Evolutionary conservation across 2,797 vertebrate genomes (phyloP), one percentile per base, ranked within the genome.

Genomic region (Synaphobranchus kaupii): DNA sequence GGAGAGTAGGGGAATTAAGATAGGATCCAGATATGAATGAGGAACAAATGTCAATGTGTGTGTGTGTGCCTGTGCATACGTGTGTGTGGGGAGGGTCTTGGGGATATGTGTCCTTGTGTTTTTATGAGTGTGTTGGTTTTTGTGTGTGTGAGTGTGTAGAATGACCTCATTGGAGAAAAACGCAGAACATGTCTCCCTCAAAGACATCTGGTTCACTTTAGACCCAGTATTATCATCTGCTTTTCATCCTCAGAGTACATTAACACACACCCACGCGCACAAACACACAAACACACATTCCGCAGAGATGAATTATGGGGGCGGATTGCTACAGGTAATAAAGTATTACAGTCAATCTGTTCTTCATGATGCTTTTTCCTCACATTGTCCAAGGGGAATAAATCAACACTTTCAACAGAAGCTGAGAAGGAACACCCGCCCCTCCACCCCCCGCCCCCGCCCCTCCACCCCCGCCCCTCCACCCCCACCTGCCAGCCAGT

Each of bases 141-240:
- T 48, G 76, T 15, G 39, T 80, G 44, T 3, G 44, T 80, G 44
- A 22, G 20, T 80, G 76, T 80, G 76, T 22, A n/a, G 44, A 80
- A 80, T 80, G 76, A 80, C 20, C 76, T 80, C 76, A 80, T 3
- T 80, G 76, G 10, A 80, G 6, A 80, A 80, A 48, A 48, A 80
- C 22, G 48, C 76, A 10, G 47, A 80, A 48, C 76, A 80, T 80
- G 25, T 80, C 20, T 17, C 44, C 76, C 76, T 80, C 20, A 47
- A 80, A 80, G 39, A 80, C 76, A 80, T 80, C 39, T 80, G 76
- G 76, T 80, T 80, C 76, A 80, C 39, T 80, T 80, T 80, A 80
- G 76, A n/a, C 76, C 17, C 44, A 80, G 44, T 50, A 80, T 80
- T 7, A 73, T 73, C 68, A 80, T 80, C 17, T 80, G 76, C 76